These are phyloP conservation scores for Chironomus tentans DNA, from an alignment of 2,888 invertebrate species.

Conservation along the genomic window DNA sequence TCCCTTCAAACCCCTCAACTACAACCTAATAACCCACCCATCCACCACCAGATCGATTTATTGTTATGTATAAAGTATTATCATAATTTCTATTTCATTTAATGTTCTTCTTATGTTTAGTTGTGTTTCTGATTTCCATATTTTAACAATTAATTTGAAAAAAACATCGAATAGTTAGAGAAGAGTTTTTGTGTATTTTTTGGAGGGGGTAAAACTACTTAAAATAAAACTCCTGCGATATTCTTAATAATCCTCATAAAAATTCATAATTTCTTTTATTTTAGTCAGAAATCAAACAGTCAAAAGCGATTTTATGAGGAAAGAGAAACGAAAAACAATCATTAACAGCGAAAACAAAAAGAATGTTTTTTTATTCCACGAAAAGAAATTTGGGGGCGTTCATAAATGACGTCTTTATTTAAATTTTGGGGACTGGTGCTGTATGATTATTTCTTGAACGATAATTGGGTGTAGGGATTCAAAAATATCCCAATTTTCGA, in stretches of 20 bases:
- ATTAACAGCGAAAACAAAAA: not conserved
- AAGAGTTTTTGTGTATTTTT: not conserved
- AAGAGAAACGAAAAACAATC: not conserved
- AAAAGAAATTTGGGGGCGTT: too few relatives aligned
- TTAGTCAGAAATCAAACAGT: not conserved
- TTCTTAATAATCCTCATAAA: not conserved
- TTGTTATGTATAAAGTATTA: not conserved
- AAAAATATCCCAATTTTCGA: too few relatives aligned
- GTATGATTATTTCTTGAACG: too few relatives aligned
- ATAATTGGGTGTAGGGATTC: too few relatives aligned
- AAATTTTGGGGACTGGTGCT: too few relatives aligned
- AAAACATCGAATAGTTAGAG: not conserved
- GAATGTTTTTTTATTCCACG: too few relatives aligned
- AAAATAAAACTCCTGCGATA: not conserved
- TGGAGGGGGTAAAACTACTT: not conserved
- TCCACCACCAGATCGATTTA: not conserved
- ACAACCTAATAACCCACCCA: too few relatives aligned
- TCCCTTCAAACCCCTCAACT: too few relatives aligned
- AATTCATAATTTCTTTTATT: constrained; percentile 1
- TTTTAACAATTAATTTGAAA: constrained; percentile 24
- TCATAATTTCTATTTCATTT: not conserved
- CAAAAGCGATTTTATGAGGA: not conserved
- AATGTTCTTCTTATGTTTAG: not conserved
- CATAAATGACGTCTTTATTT: too few relatives aligned
- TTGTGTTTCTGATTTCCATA: constrained; percentile 21